Percentiles rank a stretch among this genome's conserved stretches.
phyloP scores from a whole-genome alignment of 2,888 invertebrate species.

The Heliconius cydno region DNA sequence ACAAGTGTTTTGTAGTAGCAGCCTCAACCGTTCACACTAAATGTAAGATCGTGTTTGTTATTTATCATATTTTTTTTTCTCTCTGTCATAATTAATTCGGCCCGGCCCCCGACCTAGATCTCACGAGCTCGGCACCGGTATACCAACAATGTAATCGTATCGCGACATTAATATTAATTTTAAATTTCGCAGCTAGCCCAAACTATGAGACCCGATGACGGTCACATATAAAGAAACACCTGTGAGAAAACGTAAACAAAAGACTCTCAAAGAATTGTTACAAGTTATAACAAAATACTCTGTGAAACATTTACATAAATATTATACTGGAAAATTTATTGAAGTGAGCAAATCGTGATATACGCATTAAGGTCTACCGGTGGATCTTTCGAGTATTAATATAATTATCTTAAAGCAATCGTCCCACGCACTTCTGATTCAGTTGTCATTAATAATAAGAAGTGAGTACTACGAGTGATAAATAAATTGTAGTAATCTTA shows the following conservation, averaged over 20 bases:
- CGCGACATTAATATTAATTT: constrained; percentile 76
- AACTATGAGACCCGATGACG: constrained; percentile 78
- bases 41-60: constrained; percentile 77
- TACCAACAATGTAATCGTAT: constrained; percentile 72
- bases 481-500: constrained; percentile 36
- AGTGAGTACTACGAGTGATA: constrained; percentile 36
- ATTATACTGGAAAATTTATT: constrained; percentile 32
- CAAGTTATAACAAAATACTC: constrained; percentile 45
- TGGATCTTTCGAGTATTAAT: constrained; percentile 23
- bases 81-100: constrained; percentile 47
- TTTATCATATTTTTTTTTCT: constrained; percentile 12
- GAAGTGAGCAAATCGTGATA: constrained; percentile 29
- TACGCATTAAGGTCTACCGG: constrained; percentile 34
- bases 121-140: constrained; percentile 67
- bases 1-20: constrained; percentile 72
- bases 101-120: constrained; percentile 74
- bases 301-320: constrained; percentile 40
- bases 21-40: constrained; percentile 78
- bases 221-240: constrained; percentile 68
- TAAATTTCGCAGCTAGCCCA: constrained; percentile 78
- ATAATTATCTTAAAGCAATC: constrained; percentile 34
- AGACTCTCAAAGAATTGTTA: constrained; percentile 55
- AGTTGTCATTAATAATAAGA: constrained; percentile 39
- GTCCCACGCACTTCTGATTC: constrained; percentile 42
- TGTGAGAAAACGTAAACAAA: constrained; percentile 80